Base-by-base conservation (phyloP, 2,888 invertebrate genomes). In the Eledona agricola region DNA sequence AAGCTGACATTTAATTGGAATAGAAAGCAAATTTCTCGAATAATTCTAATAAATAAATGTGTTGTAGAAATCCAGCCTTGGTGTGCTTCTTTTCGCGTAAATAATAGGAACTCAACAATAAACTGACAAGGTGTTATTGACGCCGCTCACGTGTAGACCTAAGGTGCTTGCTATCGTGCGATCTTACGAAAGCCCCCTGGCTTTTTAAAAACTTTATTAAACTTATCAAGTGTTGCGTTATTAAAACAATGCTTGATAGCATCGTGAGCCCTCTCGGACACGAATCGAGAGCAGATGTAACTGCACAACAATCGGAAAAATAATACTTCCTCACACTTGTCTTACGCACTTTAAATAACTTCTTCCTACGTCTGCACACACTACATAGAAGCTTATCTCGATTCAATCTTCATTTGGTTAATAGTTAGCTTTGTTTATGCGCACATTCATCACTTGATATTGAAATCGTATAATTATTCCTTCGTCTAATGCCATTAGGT, bases 391-490 rank as follows among this genome's bases (percentile, higher is more conserved):
- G n/a, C 9, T 25, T 38, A 38, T 38, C 37, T 37, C 23, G 12
- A 29, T 28, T 29, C 23, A 17, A 34, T 34, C 34, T 45, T 45
- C 19, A 43, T n/a, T 32, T 43, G 19, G 31, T 43, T 43, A 43
- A 43, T 32, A 45, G 25, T 45, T 34, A 25, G 45, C 10, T 45
- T 45, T 34, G 45, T 45, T 34, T 25, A 34, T 45, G 19, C 34
- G 15, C 34, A 45, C 26, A 34, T 45, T 45, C 16, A 45, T 45
- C 34, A 34, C 32, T 45, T 10, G 34, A 34, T 45, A 32, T 45
- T 45, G 32, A 32, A 34, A 45, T 45, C 45, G 11, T 45, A 45
- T 45, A 45, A 45, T 45, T 45, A 45, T 45, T 45, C 34, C 34
- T 11, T 45, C 45, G 45, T 34, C 26, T 12, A 45, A 17, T 45